Base-by-base conservation (phyloP, 1,140 invertebrate genomes). In the Panagrolaimus sp. region DNA sequence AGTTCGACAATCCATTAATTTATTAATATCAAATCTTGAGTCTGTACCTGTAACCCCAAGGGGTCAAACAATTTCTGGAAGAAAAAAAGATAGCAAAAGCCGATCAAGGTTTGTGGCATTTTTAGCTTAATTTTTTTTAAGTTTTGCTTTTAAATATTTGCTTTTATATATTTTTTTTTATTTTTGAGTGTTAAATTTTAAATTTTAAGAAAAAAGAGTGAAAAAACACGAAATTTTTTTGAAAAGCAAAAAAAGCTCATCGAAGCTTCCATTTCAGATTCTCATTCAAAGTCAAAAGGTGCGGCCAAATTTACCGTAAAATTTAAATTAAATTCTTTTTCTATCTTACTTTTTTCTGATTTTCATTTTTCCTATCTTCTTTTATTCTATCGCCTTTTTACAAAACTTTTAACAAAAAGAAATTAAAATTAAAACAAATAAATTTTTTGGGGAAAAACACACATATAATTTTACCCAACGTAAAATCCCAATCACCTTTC, bases 21-120 rank as follows among this genome's bases (percentile, higher is more conserved):
- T 94, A 71, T 87, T 99, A 76, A 99, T 98, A 92, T 91, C 91
- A 64, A 98, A 98, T 88, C 87, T 99, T 83, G 96, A 99, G 87
- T 96, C 93, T 69, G 88, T 98, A 70, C 96, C 96, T 44, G 95
- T 99, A 65, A 95, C 94, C 7, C 97, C 98, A 86, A 63, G 79
- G n/a, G 80, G 80, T 24, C 69, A 73, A 66, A 67, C 66, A 91
- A 92, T 82, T 92, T 92, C 75, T 44, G 67, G 71, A 3, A 68
- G 76, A 67, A 79, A 80, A 63, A 92, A 93, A 83, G 94, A 98
- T 85, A 92, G 92, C 80, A 96, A 95, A 89, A 96, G 95, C 85
- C 92, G 94, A 75, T 88, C 93, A 87, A 93, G 92, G 91, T 93
- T 87, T 84, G 83, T 71, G 63, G 7, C 32, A 4, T 38, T 38